Conservation (phyloP, 2,113 vertebrate genomes). For the Climacteris rufus region DNA sequence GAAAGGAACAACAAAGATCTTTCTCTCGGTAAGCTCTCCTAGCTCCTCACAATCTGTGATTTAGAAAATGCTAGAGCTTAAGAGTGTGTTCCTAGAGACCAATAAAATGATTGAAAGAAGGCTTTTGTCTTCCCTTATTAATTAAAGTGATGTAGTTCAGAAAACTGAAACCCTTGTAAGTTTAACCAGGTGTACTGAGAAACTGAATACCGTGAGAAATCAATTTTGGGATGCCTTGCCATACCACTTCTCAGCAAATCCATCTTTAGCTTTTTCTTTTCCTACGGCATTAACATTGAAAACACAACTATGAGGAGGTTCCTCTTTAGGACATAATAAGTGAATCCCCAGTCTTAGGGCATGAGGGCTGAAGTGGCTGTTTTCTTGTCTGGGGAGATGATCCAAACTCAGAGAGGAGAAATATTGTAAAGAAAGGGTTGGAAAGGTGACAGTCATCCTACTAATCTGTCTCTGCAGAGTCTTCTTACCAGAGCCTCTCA, state of each 20-base stretch:
- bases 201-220: not conserved
- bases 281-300: not conserved
- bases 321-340: not conserved
- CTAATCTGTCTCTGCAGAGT: not conserved
- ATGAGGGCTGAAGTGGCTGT: not conserved
- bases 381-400: not conserved
- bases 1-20: not conserved
- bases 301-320: not conserved
- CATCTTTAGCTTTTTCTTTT: not conserved
- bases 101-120: not conserved
- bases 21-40: not conserved
- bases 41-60: not conserved
- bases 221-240: not conserved
- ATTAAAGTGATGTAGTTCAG: not conserved
- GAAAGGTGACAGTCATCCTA: not conserved
- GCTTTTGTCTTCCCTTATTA: not conserved
- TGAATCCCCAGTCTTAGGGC: not conserved
- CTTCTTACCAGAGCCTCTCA: not conserved
- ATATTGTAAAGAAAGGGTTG: not conserved
- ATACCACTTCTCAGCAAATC: not conserved
- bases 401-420: not conserved
- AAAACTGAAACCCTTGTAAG: not conserved
- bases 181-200: not conserved
- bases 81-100: not conserved
- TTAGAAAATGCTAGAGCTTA: not conserved